Evolutionary conservation across 2,113 vertebrate genomes (phyloP).

Genomic region (Thermophis baileyi): DNA sequence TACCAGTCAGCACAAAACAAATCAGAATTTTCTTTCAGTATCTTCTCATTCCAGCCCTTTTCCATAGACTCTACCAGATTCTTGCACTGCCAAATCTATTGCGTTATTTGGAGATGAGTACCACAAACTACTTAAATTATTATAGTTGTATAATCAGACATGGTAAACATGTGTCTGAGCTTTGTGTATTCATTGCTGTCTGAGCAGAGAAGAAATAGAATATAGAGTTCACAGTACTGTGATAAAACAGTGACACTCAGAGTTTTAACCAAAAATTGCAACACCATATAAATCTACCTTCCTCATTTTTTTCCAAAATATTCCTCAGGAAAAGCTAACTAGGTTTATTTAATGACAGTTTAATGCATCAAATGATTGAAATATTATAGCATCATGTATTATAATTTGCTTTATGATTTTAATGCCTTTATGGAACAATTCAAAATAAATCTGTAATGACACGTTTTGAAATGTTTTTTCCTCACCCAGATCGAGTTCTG

Average conservation of each 20-base stretch:
- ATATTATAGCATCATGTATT: not conserved
- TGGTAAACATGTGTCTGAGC: not conserved
- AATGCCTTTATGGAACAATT: not conserved
- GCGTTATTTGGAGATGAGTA: not conserved
- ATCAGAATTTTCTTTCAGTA: slow-evolving; percentile 25
- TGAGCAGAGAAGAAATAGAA: slow-evolving; percentile 11
- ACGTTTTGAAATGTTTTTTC: not conserved
- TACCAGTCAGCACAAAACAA: slow-evolving; percentile 28
- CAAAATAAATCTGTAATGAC: not conserved
- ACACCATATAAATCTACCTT: not conserved
- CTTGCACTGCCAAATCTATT: not conserved
- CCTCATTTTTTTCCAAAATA: not conserved
- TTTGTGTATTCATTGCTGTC: slow-evolving; percentile 14
- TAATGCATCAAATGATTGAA: not conserved
- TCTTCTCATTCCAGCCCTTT: slow-evolving; percentile 31
- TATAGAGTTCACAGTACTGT: slow-evolving; percentile 2
- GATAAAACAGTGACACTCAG: slow-evolving; percentile 63
- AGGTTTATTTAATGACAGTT: not conserved
- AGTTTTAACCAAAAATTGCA: slow-evolving; percentile 58
- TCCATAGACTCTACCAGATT: not conserved
- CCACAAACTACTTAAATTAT: not conserved
- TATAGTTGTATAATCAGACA: not conserved
- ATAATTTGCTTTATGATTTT: not conserved
- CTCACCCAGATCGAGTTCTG: not conserved
- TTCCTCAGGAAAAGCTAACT: not conserved